Evolutionary conservation across 2,888 invertebrate species (phyloP).

Genomic region (Pseudococcus jackbeardsleyi): DNA sequence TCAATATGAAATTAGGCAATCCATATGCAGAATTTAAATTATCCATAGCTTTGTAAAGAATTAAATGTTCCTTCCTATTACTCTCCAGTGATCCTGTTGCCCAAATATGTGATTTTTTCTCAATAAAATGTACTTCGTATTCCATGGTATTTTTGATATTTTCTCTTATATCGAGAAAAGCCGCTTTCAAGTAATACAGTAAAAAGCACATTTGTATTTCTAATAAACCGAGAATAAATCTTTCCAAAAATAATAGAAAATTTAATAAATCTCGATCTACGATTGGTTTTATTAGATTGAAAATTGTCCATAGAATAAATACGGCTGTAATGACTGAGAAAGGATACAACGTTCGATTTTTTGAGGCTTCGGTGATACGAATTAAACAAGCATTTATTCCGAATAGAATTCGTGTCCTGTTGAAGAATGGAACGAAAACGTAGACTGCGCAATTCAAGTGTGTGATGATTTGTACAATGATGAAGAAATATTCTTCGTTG

Average conservation of each 20-base stretch:
- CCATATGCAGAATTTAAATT: slow-evolving; percentile 27
- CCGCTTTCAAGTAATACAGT: neutral
- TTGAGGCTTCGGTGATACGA: neutral
- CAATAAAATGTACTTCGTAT: neutral
- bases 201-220: slow-evolving; percentile 42
- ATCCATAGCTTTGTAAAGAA: slow-evolving; percentile 16
- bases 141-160: neutral
- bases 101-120: neutral
- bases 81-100: neutral
- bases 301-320: neutral
- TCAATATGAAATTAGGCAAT: slow-evolving; percentile 22
- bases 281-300: neutral
- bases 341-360: neutral
- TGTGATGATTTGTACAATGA: neutral
- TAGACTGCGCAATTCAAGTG: neutral
- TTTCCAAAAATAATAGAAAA: neutral
- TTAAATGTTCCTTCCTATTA: slow-evolving; percentile 26
- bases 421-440: slow-evolving; percentile 17
- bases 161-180: slow-evolving; percentile 13
- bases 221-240: neutral
- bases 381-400: slow-evolving; percentile 8
- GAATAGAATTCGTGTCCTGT: neutral
- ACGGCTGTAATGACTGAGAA: neutral
- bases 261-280: neutral
- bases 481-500: slow-evolving; percentile 5